Conservation (phyloP, 1,140 invertebrate species). For the Sitophilus oryzae region DNA sequence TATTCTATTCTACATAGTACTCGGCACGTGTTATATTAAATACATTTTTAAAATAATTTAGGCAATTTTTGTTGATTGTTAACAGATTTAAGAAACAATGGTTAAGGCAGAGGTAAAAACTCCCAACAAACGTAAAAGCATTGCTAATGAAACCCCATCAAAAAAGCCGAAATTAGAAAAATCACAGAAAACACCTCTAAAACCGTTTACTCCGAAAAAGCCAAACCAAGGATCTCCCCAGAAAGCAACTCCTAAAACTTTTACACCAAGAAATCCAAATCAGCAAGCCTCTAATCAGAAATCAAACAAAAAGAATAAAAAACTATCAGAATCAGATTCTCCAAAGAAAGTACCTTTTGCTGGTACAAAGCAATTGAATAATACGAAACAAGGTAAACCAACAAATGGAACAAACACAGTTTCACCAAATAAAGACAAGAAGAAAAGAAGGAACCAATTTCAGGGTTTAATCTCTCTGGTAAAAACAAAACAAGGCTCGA, state of each 20-base stretch:
- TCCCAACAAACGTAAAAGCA: constrained; percentile 28
- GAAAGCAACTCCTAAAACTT: constrained; percentile 8
- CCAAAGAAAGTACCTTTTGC: constrained; percentile 23
- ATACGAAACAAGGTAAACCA: constrained; percentile 5
- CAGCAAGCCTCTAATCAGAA: constrained; percentile 5
- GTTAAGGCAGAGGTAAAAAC: constrained; percentile 27
- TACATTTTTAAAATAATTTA: too few species aligned
- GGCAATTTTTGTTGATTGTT: too few species aligned
- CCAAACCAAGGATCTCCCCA: constrained; percentile 3
- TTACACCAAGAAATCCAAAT: constrained; percentile 12
- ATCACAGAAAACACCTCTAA: constrained; percentile 7
- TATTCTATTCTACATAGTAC: too few species aligned
- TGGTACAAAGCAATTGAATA: constrained; percentile 20
- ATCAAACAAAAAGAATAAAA: constrained; percentile 15
- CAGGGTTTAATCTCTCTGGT: constrained; percentile 9
- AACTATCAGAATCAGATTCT: constrained; percentile 7
- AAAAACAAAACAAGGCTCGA: constrained; percentile 11
- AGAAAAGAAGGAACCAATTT: constrained; percentile 16
- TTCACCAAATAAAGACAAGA: constrained; percentile 13
- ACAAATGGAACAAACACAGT: not conserved
- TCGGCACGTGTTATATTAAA: too few species aligned
- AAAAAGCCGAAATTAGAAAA: constrained; percentile 13
- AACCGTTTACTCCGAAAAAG: constrained; percentile 12
- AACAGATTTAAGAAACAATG: too few species aligned
- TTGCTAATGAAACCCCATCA: constrained; percentile 5